Conservation (phyloP, 2,797 vertebrate genomes). For the Ceyx erithaca region DNA sequence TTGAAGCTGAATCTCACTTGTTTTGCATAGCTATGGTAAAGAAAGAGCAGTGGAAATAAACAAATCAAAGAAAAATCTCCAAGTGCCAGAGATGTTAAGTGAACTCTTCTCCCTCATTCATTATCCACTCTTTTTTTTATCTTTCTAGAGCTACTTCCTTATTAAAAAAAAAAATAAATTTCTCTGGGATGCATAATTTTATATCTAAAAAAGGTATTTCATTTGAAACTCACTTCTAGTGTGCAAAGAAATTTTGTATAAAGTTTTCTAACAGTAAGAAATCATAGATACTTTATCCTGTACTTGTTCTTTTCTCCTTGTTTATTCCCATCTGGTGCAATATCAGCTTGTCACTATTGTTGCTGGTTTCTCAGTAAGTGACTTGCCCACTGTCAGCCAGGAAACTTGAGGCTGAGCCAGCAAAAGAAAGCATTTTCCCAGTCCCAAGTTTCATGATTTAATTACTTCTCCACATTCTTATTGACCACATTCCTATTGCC, state of each 20-base stretch:
- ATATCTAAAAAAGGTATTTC: not conserved
- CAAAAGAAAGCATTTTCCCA: not conserved
- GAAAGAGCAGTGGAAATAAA: not conserved
- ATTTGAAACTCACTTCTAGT: not conserved
- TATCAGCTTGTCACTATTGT: not conserved
- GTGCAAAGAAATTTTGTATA: not conserved
- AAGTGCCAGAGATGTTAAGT: not conserved
- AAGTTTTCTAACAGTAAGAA: not conserved
- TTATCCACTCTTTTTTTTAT: not conserved
- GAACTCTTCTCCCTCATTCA: not conserved
- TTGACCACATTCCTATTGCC: not conserved
- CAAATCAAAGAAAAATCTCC: not conserved
- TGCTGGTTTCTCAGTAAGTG: not conserved
- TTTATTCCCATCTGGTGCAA: not conserved
- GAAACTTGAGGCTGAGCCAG: not conserved
- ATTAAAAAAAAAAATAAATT: not conserved
- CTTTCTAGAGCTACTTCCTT: not conserved
- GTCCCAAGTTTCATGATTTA: not conserved
- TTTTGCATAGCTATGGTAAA: not conserved
- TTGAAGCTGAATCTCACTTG: not conserved
- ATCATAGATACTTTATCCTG: not conserved
- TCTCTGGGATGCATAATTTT: not conserved
- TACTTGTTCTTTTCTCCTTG: not conserved
- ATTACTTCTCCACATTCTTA: not conserved
- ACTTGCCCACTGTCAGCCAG: not conserved